A percentile compares a stretch with the other conserved stretches of the same genome.
phyloP scores from a whole-genome alignment of 2,797 vertebrate species.

The Pipistrellus pipistrellus region DNA sequence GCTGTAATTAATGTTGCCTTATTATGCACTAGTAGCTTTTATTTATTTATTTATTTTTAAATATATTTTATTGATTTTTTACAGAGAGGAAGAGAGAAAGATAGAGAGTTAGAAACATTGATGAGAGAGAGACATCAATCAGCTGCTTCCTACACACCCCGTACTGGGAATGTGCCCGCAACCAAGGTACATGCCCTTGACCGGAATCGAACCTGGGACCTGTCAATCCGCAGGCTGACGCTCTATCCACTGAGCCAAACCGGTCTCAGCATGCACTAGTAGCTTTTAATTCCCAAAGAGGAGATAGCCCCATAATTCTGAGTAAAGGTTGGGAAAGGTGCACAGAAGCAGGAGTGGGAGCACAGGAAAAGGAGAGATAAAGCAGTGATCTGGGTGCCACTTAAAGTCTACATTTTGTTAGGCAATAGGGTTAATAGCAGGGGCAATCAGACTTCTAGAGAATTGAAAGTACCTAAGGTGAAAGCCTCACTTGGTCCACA shows the following conservation, averaged over 20 bases:
- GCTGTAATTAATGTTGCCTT: not conserved
- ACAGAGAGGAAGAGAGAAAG: too few species aligned
- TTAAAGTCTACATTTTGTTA: slow-evolving; percentile 5
- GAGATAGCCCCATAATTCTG: not conserved
- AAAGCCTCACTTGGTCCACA: not conserved
- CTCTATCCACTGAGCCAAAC: too few species aligned
- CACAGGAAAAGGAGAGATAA: not conserved
- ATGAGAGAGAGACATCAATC: too few species aligned
- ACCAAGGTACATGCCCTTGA: too few species aligned
- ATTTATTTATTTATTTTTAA: too few species aligned
- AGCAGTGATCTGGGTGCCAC: not conserved
- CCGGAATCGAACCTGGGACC: too few species aligned
- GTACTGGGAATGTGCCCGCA: too few species aligned
- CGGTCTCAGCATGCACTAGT: too few species aligned
- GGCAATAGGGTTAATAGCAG: not conserved
- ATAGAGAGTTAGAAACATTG: too few species aligned
- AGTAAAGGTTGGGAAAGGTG: not conserved
- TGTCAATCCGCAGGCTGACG: too few species aligned
- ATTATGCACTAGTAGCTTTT: not conserved
- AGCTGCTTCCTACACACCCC: too few species aligned
- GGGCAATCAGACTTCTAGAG: not conserved
- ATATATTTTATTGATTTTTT: too few species aligned
- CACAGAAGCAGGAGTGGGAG: not conserved
- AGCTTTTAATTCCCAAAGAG: not conserved
- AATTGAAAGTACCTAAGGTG: not conserved